Evolutionary conservation across 1,140 invertebrate genomes (phyloP).

Genomic region (Muscidifurax raptorellus): DNA sequence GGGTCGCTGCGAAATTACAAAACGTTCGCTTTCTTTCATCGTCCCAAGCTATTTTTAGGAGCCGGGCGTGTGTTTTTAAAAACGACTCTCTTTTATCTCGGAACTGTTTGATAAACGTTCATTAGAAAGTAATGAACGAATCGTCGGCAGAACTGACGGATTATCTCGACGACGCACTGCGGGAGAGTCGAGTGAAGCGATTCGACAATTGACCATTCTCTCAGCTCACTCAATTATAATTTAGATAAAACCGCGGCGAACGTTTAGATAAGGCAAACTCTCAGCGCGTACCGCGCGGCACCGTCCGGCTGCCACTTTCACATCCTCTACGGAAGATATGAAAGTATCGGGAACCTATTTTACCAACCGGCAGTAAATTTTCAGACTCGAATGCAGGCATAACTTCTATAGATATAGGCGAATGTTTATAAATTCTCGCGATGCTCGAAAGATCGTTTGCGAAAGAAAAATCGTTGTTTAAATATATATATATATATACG

Average conservation of each 20-base stretch:
- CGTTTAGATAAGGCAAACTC: neutral
- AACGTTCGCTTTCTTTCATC: slow-evolving; percentile 33
- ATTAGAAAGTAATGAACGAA: neutral
- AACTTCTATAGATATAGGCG: no score
- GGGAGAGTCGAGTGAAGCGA: no score
- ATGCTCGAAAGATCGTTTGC: neutral
- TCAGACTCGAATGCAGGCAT: no score
- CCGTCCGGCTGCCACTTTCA: slow-evolving; percentile 18
- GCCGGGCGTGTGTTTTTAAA: neutral
- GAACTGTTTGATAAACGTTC: no score
- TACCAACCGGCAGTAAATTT: slow-evolving; percentile 46
- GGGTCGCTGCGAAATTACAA: slow-evolving; percentile 57
- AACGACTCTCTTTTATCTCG: neutral
- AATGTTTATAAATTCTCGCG: no score
- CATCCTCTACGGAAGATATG: slow-evolving; percentile 36
- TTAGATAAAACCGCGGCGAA: neutral
- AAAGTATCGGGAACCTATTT: slow-evolving; percentile 38
- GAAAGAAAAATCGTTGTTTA: slow-evolving; percentile 8
- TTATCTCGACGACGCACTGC: no score
- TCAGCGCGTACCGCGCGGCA: neutral
- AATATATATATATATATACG: no score
- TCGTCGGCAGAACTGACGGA: neutral
- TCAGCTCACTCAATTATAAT: no score
- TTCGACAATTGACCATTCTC: no score
- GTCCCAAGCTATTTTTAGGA: neutral